Base-by-base conservation (phyloP, 2,797 vertebrate species). In the Mergus octosetaceus region DNA sequence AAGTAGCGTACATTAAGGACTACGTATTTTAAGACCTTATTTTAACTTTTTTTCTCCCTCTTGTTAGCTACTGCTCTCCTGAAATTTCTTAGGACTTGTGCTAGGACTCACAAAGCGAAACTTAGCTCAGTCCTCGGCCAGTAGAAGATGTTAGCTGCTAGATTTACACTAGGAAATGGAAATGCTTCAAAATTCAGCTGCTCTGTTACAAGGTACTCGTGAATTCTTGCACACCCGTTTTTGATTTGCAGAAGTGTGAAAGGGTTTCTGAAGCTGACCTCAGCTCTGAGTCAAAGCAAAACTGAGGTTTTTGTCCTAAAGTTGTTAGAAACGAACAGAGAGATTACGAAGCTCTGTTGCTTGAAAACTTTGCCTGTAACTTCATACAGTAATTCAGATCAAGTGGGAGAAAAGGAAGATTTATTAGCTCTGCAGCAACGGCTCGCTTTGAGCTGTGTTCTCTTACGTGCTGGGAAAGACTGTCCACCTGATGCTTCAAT, bases 251-350 rank as follows among this genome's bases (percentile, higher is more conserved):
- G 86, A 70, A 73, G 74, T 4, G 21, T 60, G 32, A 39, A 75
- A 76, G 30, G 3, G 64, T 89, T 89, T 81, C 38, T 69, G 70
- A 62, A 58, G 41, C 36, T 79, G 57, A 69, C 30, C 34, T 82
- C 19, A 9, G 76, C 58, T 84, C 70, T 32, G 62, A 92, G 56
- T 73, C 77, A 79, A 49, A 88, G 54, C 87, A 85, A 47, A 92
- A 70, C 71, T 2, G 8, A 56, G 56, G 6, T 8, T 13, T 58
- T 69, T 38, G 38, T 14, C 72, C 72, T 66, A 4, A 73, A 76
- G 58, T 45, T 1, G 4, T n/a, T 84, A 10, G 11, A 39, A 72
- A 78, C 27, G 12, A 83, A 24, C 6, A 39, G 28, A 16, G 45
- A 45, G 27, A 71, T 45, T 47, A 12, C 21, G 11, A 14, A 51